Evolutionary conservation across 2,797 vertebrate species (phyloP).

Genomic region (Apogon talboti): DNA sequence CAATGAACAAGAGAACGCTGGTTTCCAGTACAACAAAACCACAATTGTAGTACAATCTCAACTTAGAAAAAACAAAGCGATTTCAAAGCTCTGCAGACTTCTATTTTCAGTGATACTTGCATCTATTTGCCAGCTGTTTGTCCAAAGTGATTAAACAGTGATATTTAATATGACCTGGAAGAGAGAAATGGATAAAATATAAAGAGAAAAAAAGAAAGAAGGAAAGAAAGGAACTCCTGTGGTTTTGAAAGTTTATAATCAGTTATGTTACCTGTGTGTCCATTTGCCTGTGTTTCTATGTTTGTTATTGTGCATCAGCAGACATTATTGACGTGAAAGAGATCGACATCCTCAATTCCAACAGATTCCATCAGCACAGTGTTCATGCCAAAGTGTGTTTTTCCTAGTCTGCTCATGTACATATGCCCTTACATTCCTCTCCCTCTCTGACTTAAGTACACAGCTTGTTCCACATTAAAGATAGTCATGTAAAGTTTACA

Average conservation of each 20-base stretch:
- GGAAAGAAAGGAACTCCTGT: no score
- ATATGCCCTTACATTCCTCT: neutral
- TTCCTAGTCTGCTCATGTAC: neutral
- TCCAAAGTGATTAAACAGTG: no score
- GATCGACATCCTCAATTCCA: constrained; percentile 15
- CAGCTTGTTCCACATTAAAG: neutral
- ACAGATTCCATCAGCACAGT: constrained; percentile 16
- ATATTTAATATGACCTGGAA: no score
- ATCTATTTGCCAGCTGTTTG: no score
- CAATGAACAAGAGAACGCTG: no score
- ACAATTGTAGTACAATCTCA: no score
- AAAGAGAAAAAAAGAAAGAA: no score
- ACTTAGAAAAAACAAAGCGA: no score
- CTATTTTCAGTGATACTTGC: no score
- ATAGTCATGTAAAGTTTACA: neutral
- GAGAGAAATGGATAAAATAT: no score
- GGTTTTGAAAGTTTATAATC: neutral
- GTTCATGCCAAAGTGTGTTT: constrained; percentile 7
- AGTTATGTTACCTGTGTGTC: neutral
- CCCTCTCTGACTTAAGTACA: neutral
- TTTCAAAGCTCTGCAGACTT: no score
- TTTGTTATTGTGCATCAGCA: constrained; percentile 12
- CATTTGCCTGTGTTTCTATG: neutral
- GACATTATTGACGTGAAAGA: constrained; percentile 23
- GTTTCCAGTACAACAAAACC: no score